Percentiles rank a stretch among this genome's conserved stretches.
These are phyloP conservation scores for Macrotrachela quadricornifera DNA, from an alignment of 1,140 invertebrate species.

Conservation along the genomic window DNA sequence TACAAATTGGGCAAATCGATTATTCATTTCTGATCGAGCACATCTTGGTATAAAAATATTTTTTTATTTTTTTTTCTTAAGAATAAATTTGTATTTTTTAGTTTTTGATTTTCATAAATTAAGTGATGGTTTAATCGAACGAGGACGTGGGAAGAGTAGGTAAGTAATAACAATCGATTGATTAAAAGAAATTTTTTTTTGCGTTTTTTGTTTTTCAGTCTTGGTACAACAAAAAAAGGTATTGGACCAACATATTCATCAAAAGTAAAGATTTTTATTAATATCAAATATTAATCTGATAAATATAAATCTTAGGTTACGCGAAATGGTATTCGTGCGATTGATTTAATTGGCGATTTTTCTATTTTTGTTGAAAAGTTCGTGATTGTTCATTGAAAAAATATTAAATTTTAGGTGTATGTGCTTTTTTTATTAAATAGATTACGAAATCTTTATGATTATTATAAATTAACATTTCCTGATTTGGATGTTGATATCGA, in stretches of 20 bases:
- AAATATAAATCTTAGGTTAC: slow-evolving; percentile 37
- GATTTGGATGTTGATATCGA: too few species aligned
- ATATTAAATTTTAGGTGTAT: not conserved
- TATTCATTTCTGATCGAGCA: slow-evolving; percentile 81
- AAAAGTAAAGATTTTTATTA: not conserved
- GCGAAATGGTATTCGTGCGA: slow-evolving; percentile 69
- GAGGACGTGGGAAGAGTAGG: not conserved
- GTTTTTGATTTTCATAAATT: slow-evolving; percentile 7
- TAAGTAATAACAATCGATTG: not conserved
- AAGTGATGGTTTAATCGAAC: slow-evolving; percentile 5
- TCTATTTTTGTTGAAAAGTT: slow-evolving; percentile 60
- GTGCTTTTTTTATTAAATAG: too few species aligned
- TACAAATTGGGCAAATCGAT: slow-evolving; percentile 51
- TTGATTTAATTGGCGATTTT: slow-evolving; percentile 77
- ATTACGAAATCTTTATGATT: too few species aligned
- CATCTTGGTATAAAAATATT: slow-evolving; percentile 35
- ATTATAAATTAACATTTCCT: too few species aligned
- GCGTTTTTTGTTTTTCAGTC: not conserved
- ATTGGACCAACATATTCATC: slow-evolving; percentile 66
- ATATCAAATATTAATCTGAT: too few species aligned
- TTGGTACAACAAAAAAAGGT: slow-evolving; percentile 97
- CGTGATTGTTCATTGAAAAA: slow-evolving; percentile 11
- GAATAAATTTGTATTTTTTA: slow-evolving; percentile 26
- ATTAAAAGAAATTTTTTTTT: not conserved
- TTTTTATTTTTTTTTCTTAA: too few species aligned